phyloP scores from a whole-genome alignment of 2,113 vertebrate genomes.

The Electrona antarctica region DNA sequence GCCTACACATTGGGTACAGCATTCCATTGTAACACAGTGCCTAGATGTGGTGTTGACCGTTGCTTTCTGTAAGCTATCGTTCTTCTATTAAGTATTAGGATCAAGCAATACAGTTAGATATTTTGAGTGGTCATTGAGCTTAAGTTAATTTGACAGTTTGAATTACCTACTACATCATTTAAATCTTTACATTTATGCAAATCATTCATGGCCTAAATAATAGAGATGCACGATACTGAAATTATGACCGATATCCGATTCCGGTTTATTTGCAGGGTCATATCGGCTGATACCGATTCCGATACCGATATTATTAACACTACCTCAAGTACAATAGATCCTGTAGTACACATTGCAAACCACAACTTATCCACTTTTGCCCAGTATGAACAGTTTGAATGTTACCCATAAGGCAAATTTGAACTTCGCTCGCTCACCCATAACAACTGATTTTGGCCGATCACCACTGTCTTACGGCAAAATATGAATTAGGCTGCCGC shows the following conservation, averaged over 20 bases:
- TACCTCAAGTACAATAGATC: conserved; percentile 72
- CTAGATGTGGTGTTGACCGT: conserved; percentile 6
- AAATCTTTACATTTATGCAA: conserved; percentile 20
- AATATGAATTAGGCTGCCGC: too few species aligned
- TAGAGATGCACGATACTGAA: too few species aligned
- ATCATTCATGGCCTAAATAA: conserved; percentile 51
- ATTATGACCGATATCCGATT: too few species aligned
- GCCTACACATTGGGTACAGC: neutral
- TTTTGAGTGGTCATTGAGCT: conserved; percentile 6
- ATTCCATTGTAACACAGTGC: conserved; percentile 6
- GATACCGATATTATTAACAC: conserved; percentile 42
- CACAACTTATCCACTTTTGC: conserved; percentile 5
- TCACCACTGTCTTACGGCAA: too few species aligned
- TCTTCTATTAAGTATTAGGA: neutral
- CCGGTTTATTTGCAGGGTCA: too few species aligned
- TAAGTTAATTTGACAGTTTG: conserved; percentile 11
- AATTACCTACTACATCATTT: neutral
- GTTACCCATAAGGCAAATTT: neutral
- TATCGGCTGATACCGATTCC: too few species aligned
- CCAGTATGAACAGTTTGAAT: conserved; percentile 2
- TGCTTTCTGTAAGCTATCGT: conserved; percentile 2
- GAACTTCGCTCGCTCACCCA: too few species aligned
- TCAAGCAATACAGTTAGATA: neutral
- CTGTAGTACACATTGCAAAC: conserved; percentile 23
- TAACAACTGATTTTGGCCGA: too few species aligned